phyloP scores from a whole-genome alignment of 2,888 invertebrate genomes.

The Calephelis perditalis region DNA sequence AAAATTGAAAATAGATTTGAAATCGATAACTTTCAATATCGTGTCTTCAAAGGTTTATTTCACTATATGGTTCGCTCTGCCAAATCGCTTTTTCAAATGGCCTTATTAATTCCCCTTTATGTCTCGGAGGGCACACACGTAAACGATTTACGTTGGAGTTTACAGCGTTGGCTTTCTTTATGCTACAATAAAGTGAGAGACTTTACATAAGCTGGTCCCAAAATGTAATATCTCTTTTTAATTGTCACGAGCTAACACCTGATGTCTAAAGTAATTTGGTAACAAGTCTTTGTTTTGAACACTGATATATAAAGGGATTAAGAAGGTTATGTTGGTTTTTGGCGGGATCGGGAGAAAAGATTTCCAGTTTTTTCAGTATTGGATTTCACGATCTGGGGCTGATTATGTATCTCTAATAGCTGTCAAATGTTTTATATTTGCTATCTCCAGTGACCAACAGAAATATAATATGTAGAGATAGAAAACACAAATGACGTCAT shows the following conservation, averaged over 20 bases:
- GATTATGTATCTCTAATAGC: too few relatives aligned
- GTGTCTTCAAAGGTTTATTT: conserved; percentile 51
- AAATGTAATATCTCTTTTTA: conserved; percentile 56
- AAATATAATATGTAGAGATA: too few relatives aligned
- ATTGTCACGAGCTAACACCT: conserved; percentile 62
- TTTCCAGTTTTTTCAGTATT: too few relatives aligned
- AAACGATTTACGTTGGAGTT: conserved; percentile 62
- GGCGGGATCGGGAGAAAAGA: too few relatives aligned
- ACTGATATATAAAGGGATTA: too few relatives aligned
- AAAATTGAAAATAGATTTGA: conserved; percentile 44
- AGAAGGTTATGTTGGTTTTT: too few relatives aligned
- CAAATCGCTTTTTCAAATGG: conserved; percentile 61
- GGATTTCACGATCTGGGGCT: too few relatives aligned
- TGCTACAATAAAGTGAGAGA: conserved; percentile 63
- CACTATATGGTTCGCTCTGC: conserved; percentile 44
- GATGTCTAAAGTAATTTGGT: conserved; percentile 16
- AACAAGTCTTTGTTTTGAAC: not conserved
- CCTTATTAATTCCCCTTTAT: conserved; percentile 75
- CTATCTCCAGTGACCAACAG: too few relatives aligned
- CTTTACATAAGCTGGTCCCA: conserved; percentile 40
- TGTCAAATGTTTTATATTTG: too few relatives aligned
- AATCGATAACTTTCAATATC: conserved; percentile 72
- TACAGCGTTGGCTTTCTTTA: conserved; percentile 67
- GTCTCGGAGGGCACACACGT: conserved; percentile 56
- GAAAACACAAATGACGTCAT: too few relatives aligned